phyloP scores from a whole-genome alignment of 2,113 vertebrate species.

The Cygnus atratus region DNA sequence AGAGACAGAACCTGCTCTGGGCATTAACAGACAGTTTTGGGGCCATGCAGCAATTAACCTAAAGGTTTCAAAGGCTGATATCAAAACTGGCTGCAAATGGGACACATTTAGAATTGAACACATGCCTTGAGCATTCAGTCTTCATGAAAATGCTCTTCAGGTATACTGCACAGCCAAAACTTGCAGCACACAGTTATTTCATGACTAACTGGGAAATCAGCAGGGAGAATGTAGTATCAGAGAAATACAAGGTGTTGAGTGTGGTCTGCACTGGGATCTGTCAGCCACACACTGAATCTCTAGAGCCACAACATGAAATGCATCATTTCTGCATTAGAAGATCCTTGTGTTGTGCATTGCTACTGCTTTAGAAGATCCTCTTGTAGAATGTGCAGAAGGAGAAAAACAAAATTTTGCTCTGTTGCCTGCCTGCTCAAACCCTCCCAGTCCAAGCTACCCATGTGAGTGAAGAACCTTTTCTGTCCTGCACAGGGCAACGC shows the following conservation, averaged over 20 bases:
- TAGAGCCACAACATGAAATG: background rate
- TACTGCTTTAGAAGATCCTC: background rate
- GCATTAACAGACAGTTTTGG: background rate
- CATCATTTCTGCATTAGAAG: background rate
- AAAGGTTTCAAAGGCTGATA: background rate
- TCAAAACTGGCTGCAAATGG: background rate
- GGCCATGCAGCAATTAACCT: background rate
- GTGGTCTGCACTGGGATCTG: background rate
- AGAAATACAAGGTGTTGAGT: background rate
- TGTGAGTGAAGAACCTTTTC: background rate
- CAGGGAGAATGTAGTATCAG: rapidly evolving
- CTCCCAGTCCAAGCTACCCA: background rate
- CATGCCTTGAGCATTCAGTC: background rate
- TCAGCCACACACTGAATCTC: background rate
- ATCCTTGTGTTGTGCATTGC: background rate
- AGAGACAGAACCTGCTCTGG: background rate
- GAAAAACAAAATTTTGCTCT: background rate
- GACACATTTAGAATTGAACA: background rate
- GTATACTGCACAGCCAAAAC: background rate
- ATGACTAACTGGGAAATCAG: background rate
- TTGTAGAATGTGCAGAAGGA: background rate
- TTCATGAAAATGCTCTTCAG: background rate
- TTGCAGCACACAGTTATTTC: rapidly evolving
- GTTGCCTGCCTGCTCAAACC: background rate
- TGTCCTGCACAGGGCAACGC: background rate